Evolutionary conservation across 2,888 invertebrate species (phyloP).

Genomic region (Phyllotreta striolata): DNA sequence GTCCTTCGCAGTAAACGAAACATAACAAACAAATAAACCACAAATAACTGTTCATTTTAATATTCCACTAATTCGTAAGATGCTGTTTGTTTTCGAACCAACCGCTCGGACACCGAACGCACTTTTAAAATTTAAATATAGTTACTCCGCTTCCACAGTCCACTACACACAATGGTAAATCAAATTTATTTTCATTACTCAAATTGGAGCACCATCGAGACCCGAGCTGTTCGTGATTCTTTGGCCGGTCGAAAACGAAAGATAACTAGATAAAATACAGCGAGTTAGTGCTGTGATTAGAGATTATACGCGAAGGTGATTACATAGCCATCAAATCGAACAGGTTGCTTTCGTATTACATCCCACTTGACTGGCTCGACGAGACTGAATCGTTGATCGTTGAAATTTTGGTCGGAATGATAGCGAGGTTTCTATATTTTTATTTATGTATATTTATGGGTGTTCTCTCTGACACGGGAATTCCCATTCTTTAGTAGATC

Average conservation of each 20-base stretch:
- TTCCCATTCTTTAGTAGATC: constrained; percentile 9
- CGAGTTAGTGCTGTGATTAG: no score
- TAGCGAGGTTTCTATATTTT: background rate
- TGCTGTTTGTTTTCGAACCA: background rate
- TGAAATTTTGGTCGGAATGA: background rate
- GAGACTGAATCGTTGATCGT: constrained; percentile 3
- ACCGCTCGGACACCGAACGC: background rate
- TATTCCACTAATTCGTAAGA: background rate
- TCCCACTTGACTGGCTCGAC: constrained; percentile 3
- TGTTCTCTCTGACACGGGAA: constrained; percentile 8
- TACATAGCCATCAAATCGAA: constrained; percentile 2
- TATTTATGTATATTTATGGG: background rate
- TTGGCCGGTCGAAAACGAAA: background rate
- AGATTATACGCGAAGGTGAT: no score
- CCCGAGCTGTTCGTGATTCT: constrained; percentile 3
- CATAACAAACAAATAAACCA: background rate
- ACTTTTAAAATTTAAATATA: constrained; percentile 10
- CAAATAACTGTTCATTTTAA: background rate
- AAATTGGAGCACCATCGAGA: constrained; percentile 14
- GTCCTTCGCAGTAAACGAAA: constrained; percentile 22
- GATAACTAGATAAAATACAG: no score
- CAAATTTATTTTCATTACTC: constrained; percentile 14
- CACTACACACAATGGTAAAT: constrained; percentile 12
- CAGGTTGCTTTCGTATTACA: constrained; percentile 7
- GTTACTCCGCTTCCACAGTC: constrained; percentile 7